These are phyloP conservation scores for Spinus olivaceus DNA, from an alignment of 2,797 vertebrate species.

Conservation along the genomic window DNA sequence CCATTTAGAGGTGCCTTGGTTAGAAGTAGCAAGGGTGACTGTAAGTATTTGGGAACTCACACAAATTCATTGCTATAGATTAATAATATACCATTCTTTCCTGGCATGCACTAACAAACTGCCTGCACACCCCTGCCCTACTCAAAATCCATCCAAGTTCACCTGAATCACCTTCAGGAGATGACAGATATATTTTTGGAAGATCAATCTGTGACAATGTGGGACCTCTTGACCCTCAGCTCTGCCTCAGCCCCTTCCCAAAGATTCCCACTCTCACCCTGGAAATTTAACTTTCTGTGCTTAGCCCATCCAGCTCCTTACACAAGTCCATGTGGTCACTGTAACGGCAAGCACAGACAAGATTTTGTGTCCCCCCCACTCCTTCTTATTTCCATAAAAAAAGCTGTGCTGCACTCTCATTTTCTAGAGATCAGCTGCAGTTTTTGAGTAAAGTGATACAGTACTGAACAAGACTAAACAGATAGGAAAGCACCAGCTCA, in stretches of 20 bases:
- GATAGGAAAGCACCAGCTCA: neutral
- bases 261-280: neutral
- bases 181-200: neutral
- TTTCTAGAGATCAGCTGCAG: neutral
- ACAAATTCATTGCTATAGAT: neutral
- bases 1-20: neutral
- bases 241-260: neutral
- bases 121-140: neutral
- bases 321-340: neutral
- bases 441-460: neutral
- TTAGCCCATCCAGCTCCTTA: neutral
- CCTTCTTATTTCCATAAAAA: neutral
- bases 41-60: neutral
- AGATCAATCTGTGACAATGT: neutral
- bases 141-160: neutral
- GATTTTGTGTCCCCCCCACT: neutral
- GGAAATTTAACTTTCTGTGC: neutral
- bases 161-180: neutral
- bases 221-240: neutral
- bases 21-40: neutral
- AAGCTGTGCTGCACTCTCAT: neutral
- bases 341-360: neutral
- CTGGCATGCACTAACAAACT: neutral
- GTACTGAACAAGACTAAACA: neutral
- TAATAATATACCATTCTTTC: neutral